These are phyloP conservation scores for Eclectus roratus DNA, from an alignment of 2,113 vertebrate genomes.

Conservation along the genomic window DNA sequence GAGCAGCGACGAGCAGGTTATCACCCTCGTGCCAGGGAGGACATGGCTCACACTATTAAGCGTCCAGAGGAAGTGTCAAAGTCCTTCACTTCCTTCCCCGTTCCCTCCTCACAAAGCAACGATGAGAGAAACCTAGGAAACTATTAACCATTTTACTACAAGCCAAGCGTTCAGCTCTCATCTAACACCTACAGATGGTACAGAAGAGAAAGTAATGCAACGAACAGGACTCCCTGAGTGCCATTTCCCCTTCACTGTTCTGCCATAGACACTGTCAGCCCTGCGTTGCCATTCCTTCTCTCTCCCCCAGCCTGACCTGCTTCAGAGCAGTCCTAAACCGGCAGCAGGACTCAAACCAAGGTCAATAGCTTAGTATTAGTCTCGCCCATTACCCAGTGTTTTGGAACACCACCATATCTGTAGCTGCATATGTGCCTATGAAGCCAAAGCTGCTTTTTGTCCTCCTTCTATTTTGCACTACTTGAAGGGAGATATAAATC, in stretches of 20 bases:
- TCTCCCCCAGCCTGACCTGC: background rate
- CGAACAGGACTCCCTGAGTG: fast-evolving
- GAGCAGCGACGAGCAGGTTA: background rate
- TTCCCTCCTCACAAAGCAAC: background rate
- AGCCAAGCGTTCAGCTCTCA: fast-evolving
- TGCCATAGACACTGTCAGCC: background rate
- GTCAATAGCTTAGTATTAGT: fast-evolving
- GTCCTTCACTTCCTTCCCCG: background rate
- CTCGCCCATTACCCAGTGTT: background rate
- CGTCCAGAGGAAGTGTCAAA: background rate
- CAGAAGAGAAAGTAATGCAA: fast-evolving
- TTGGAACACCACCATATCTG: background rate
- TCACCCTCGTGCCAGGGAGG: background rate
- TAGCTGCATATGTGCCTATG: background rate
- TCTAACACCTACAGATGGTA: background rate
- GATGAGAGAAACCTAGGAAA: background rate
- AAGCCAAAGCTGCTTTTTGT: background rate
- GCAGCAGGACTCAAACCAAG: background rate
- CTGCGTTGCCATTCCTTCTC: background rate
- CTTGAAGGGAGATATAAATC: constrained; percentile 8
- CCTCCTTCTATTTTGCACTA: background rate
- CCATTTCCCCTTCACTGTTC: background rate
- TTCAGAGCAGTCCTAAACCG: background rate
- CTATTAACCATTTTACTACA: background rate
- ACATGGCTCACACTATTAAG: background rate